phyloP scores from a whole-genome alignment of 2,113 vertebrate species.

The Rattus norvegicus region DNA sequence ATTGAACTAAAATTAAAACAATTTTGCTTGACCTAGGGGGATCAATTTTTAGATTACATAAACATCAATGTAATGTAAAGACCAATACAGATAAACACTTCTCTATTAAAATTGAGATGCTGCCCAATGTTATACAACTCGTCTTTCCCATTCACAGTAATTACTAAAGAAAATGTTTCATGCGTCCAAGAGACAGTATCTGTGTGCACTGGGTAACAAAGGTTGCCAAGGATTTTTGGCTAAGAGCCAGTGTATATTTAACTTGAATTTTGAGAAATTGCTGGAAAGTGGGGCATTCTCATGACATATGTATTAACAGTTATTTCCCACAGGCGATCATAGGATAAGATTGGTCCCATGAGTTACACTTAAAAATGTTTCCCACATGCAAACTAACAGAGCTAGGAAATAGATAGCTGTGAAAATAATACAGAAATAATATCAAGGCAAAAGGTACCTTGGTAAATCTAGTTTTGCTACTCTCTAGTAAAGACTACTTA shows the following conservation, averaged over 20 bases:
- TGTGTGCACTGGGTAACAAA: slow-evolving; percentile 27
- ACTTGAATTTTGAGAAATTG: slow-evolving; percentile 72
- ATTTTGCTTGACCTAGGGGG: not conserved
- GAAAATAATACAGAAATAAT: not conserved
- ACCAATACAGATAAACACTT: not conserved
- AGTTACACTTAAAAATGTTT: slow-evolving; percentile 69
- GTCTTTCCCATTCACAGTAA: not conserved
- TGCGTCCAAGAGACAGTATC: slow-evolving; percentile 40
- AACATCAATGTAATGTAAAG: not conserved
- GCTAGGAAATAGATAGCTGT: not conserved
- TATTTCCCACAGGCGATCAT: slow-evolving; percentile 61
- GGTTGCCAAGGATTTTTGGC: slow-evolving; percentile 71
- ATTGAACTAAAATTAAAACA: not conserved
- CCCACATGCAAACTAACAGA: slow-evolving; percentile 56
- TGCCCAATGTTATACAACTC: slow-evolving; percentile 33
- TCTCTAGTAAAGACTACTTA: not conserved
- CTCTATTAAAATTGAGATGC: not conserved
- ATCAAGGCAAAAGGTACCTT: not conserved
- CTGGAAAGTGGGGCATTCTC: slow-evolving; percentile 71
- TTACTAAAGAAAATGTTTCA: slow-evolving; percentile 63
- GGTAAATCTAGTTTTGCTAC: not conserved
- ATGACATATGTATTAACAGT: slow-evolving; percentile 56
- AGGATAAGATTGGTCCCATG: slow-evolving; percentile 65
- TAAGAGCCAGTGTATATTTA: slow-evolving; percentile 71
- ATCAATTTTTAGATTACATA: not conserved